Evolutionary conservation across 2,888 invertebrate genomes (phyloP), one percentile per base, ranked within the genome.

Genomic region (Panorpa germanica): DNA sequence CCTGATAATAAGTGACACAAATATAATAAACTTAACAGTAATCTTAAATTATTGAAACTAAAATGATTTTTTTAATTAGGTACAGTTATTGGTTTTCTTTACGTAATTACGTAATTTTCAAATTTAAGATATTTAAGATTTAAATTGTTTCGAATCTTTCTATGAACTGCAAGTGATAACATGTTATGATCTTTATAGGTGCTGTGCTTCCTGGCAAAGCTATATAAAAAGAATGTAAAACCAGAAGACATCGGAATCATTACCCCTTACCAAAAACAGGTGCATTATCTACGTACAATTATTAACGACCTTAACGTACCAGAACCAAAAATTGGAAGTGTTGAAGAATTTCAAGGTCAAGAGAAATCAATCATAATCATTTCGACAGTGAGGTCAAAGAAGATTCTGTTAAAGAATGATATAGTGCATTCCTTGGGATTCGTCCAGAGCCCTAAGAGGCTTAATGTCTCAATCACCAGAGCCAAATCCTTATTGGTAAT

Each of bases 201-300:
- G 9, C 60, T 63, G 21, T 37, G 64, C n/a, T 58, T 58, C 35
- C 49, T 56, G 2, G 66, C 51, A 48, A 65, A 70, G 40, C 52
- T 90, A 2, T 75, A 75, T 39, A 63, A 68, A 35, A 55, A 59
- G 29, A 69, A 69, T 14, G 44, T 85, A n/a, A 47, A 45, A 2
- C 53, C 65, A 2, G 61, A 67, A 29, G 76, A 85, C 40, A 68
- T 95, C 44, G 95, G 93, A 4, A 72, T 95, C 33, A 81, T 95
- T 35, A 80, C 91, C 8, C 93, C 93, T 0, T 95, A 95, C 46
- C 56, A 75, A 35, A 83, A 85, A 49, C 95, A 95, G 68, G 86
- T 85, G 49, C 58, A 45, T 15, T 17, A 29, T 16, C 25, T 8
- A 7, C 20, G 12, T n/a, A 11, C 16, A 29, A 40, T 44, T 20